Evolutionary conservation across 1,140 invertebrate species (phyloP), one percentile per base, ranked within the genome.

Genomic region (Caenorhabditis latens): DNA sequence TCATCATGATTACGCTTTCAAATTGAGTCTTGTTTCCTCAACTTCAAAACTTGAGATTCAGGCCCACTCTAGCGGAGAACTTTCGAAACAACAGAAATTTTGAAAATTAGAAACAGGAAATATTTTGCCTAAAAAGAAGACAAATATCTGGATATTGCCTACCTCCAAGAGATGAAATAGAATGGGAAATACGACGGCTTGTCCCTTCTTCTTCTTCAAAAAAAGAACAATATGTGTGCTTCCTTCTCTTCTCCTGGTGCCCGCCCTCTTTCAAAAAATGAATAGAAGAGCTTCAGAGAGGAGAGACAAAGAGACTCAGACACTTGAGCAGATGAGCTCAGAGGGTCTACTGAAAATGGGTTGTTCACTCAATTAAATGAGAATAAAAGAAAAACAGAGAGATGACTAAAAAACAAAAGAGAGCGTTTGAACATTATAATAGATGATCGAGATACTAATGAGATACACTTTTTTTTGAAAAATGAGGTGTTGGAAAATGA

Each of bases 171-270:
- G 67, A 75, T 75, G 40, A 46, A 16, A 65, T 42, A 65, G 40
- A n/a, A 67, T 71, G 42, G 14, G 9, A 40, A 40, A 46, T n/a
- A 46, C n/a, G 65, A 42, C 43, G 65, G 65, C n/a, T 13, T 50
- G n/a, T 79, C 9, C 24, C n/a, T 79, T 79, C 46, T 50, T 19
- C 40, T 46, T 46, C 21, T 43, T 21, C 24, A 32, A n/a, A 79
- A 79, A 79, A 79, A 79, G 21, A 50, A 79, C 43, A 50, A 79
- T 79, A 24, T 79, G 71, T n/a, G 21, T 50, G 63, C 63, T 67
- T 32, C 63, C 9, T 40, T 11, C 32, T 65, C 50, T 67, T 50
- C 71, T 79, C 46, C 46, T 50, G 46, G 71, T n/a, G 71, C n/a
- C 14, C 46, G 42, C 11, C 43, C 71, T n/a, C 21, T 24, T 11